Base-by-base conservation (phyloP, 2,113 vertebrate species). In the Osmerus mordax region DNA sequence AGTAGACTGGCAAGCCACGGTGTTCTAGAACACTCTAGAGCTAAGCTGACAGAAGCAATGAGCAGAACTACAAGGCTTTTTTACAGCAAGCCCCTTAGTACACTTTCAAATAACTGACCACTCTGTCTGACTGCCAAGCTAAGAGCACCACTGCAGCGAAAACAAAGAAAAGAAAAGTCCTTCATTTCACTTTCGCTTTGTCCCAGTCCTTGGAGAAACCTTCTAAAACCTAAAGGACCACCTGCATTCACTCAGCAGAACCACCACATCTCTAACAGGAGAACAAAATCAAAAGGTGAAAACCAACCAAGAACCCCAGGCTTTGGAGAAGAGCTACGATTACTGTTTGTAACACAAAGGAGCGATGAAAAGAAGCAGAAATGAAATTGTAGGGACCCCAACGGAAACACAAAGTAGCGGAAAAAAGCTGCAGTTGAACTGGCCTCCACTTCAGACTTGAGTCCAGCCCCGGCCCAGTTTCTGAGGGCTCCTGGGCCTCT, bases 121-220 rank as follows among this genome's bases (percentile, higher is more conserved):
- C 60, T 78, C 65, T 72, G 77, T 78, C 64, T 71, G 77, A 77
- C 70, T 41, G 41, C 75, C 74, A 75, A 73, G 64, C 71, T 82
- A 81, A 21, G 15, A 77, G 75, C 82, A 87, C 83, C 81, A 73
- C 84, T 74, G 83, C 78, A 83, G 82, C 72, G 75, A 82, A 78
- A 65, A 18, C 15, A 47, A 55, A 59, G 76, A 86, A 41, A 62
- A 64, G 71, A 32, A 79, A 65, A 32, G 81, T 86, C 79, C 81
- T 88, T 87, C 79, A 60, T 41, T 59, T 78, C 78, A 78, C 77
- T 67, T 81, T 47, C 70, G 41, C 74, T 81, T 77, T 56, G 65
- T 80, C 65, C 29, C 69, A 61, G 29, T 47, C 67, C 21, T 71
- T 66, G 28, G 56, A 71, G 55, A 60, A 61, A 29, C 28, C 28